These are phyloP conservation scores for Liodrosophila aerea DNA, from an alignment of 2,888 invertebrate species.

Conservation along the genomic window DNA sequence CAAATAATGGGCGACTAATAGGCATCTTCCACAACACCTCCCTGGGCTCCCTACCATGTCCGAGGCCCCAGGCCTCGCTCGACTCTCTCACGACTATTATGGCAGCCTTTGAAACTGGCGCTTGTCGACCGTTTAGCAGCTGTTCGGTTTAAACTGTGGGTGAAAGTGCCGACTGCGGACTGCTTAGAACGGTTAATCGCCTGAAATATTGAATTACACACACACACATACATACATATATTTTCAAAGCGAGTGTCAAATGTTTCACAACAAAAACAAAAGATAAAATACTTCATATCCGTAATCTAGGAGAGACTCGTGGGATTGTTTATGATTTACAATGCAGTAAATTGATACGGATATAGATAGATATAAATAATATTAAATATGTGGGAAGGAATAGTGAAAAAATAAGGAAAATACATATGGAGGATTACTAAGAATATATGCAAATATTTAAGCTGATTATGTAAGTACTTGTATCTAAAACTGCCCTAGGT, in stretches of 20 bases:
- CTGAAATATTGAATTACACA: constrained; percentile 41
- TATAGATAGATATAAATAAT: no score
- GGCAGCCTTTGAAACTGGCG: constrained; percentile 53
- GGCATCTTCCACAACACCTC: constrained; percentile 38
- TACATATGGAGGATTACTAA: no score
- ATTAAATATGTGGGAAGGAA: no score
- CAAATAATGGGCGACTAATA: constrained; percentile 75
- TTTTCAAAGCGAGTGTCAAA: constrained; percentile 14
- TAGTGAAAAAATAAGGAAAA: no score
- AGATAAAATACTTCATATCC: constrained; percentile 4
- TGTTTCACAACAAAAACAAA: background rate
- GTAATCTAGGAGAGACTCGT: constrained; percentile 12
- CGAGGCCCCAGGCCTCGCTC: constrained; percentile 6
- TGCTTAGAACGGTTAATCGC: constrained; percentile 39
- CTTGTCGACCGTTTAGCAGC: constrained; percentile 52
- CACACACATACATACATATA: constrained; percentile 31
- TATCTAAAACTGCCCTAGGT: no score
- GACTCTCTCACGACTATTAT: constrained; percentile 46
- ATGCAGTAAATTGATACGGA: constrained; percentile 1
- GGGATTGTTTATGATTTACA: constrained; percentile 15
- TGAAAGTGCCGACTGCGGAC: constrained; percentile 55
- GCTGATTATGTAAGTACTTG: no score
- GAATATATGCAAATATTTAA: no score
- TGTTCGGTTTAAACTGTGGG: constrained; percentile 44
- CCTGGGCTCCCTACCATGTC: constrained; percentile 1